Evolutionary conservation across 2,113 vertebrate genomes (phyloP), one percentile per base, ranked within the genome.

Genomic region (Sprattus sprattus): DNA sequence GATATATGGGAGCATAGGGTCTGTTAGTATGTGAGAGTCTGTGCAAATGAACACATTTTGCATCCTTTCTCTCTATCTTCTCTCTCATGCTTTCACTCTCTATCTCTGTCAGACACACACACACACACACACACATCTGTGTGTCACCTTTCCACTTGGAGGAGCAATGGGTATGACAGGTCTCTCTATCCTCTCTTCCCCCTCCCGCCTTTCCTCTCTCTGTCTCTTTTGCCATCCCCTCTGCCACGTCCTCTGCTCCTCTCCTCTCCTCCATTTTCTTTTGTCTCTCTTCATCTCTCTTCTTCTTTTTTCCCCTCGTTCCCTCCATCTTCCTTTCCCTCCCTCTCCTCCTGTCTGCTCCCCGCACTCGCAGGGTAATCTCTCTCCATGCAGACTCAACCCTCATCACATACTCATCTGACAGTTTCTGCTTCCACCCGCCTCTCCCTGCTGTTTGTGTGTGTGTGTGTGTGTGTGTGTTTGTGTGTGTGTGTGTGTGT

Each of bases 41-140:
- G 49, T 83, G 52, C 81, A 49, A 54, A 8, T 82, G 39, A 39
- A 39, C 39, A 1, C 28, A 78, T 71, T 49, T 82, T 83, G 60
- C 75, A 32, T 60, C 49, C 84, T 22, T 71, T 67, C 46, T 45
- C 45, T 18, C 47, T 8, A 9, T 82, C 54, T 82, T 2, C 28
- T 82, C 47, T 82, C 7, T 32, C 82, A 86, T 45, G 86, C 60
- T 52, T 54, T 84, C 84, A 80, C 45, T 52, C 39, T 50, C 46
- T 46, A 49, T 81, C 16, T 85, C 81, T 54, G 22, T 82, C 71
- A 78, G 28, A 49, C 82, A 20, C 64, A 84, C 67, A 39, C 67
- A 71, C 32, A 44, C 71, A 78, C 71, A 78, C 71, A 78, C 71
- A 78, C 71, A 32, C 64, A 71, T 39, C 28, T 78, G 28, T 78